phyloP scores from a whole-genome alignment of 2,113 vertebrate genomes.

The Cyprinodon variegatus region DNA sequence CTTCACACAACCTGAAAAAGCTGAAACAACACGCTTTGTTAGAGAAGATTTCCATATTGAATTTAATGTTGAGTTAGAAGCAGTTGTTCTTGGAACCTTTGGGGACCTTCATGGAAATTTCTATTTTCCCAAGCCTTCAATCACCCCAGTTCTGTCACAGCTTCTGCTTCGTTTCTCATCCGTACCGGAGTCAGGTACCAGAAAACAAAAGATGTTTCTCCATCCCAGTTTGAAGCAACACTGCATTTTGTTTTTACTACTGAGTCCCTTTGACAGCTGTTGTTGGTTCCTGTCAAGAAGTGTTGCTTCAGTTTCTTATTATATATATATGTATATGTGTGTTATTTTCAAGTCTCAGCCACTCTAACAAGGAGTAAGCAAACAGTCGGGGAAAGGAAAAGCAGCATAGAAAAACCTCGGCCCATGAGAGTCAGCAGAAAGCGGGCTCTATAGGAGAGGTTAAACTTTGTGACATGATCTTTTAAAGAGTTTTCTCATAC shows the following conservation, averaged over 20 bases:
- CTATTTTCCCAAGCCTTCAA: constrained; percentile 69
- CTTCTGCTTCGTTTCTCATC: constrained; percentile 58
- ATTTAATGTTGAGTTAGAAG: constrained; percentile 46
- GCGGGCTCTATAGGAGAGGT: constrained; percentile 35
- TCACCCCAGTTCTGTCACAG: constrained; percentile 73
- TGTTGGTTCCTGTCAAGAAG: constrained; percentile 72
- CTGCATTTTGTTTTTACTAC: constrained; percentile 67
- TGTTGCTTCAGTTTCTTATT: constrained; percentile 41
- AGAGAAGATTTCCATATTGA: constrained; percentile 7
- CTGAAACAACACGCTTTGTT: constrained; percentile 24
- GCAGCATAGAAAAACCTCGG: constrained; percentile 30
- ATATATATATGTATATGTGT: constrained; percentile 9
- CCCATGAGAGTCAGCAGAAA: constrained; percentile 56
- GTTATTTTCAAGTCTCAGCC: constrained; percentile 52
- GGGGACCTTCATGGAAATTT: constrained; percentile 54
- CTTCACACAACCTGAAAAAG: background rate
- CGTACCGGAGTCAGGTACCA: constrained; percentile 61
- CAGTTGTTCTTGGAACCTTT: constrained; percentile 44
- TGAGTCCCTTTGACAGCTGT: constrained; percentile 70
- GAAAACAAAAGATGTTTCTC: constrained; percentile 47
- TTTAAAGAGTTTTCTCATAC: constrained; percentile 37
- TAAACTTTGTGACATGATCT: constrained; percentile 51
- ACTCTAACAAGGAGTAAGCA: constrained; percentile 59
- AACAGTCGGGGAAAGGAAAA: constrained; percentile 51
- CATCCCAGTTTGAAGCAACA: constrained; percentile 41